Base-by-base conservation (phyloP, 2,888 invertebrate species). In the Anthoptus insignis region DNA sequence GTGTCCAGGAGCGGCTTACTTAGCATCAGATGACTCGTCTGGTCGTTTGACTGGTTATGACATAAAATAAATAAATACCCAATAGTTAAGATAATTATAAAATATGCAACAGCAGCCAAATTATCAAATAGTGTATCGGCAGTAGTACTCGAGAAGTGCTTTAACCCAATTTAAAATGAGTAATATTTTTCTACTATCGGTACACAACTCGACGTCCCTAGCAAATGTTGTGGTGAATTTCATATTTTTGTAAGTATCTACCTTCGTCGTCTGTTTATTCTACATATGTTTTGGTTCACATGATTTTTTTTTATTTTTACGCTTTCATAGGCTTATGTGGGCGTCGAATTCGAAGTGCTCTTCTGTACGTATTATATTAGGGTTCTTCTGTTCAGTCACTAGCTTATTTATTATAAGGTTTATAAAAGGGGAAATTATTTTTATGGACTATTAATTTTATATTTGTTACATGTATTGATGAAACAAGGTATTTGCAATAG, bases 201-300 rank as follows among this genome's bases (percentile, higher is more conserved):
- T 91, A 85, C 87, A 56, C 71, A 77, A 74, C 77, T 79, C 81
- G 83, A 78, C 86, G 88, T 89, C 88, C 89, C 89, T 75, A 82
- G 91, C 88, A 91, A 93, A 93, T 92, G 92, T 91, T 91, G 92
- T 91, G 92, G 93, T 92, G 93, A 93, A 93, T 93, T 93, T 93
- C 93, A 93, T 93, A 93, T 93, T 93, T 93, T 93, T 91, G 90
- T 91, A 91, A 93, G 93, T 93, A 93, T 91, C 91, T 91, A 88
- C 92, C 91, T 90, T 86, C 93, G 87, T 82, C 83, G 90, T 87
- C 88, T 92, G 93, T 91, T 91, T 93, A 92, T 91, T 89, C 88
- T 87, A 85, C 93, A 93, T 89, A 88, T 93, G 93, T 92, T 91
- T 89, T 79, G 91, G 92, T 93, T 93, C 93, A 90, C 93, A 93